Conservation (phyloP, 35 echinoderm and acorn worm species). For the Ophioderma brevispina region DNA sequence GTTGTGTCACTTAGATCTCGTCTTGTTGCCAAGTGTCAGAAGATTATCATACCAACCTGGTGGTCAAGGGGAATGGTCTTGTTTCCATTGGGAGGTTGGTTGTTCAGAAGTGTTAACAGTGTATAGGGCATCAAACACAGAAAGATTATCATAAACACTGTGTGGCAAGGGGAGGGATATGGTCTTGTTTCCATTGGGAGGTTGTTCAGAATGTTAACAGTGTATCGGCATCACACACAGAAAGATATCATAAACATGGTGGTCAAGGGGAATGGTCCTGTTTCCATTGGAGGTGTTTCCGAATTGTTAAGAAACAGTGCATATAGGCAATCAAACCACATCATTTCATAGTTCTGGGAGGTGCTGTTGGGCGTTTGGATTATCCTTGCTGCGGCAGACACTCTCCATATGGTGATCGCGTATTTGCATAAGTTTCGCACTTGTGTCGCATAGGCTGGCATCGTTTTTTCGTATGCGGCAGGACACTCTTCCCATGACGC, state of each 20-base stretch:
- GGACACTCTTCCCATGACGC: not conserved
- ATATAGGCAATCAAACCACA: no score
- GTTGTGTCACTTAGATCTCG: not conserved
- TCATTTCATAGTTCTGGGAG: not conserved
- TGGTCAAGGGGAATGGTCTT: not conserved
- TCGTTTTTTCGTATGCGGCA: not conserved
- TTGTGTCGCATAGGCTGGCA: not conserved
- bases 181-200: no score
- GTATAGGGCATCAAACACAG: no score
- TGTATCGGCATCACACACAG: not conserved
- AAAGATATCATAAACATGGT: no score
- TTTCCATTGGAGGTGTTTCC: no score
- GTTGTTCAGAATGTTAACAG: no score
- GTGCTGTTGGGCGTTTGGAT: not conserved
- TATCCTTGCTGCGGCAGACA: not conserved
- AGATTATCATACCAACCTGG: not conserved
- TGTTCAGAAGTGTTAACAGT: no score
- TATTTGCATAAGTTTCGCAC: not conserved
- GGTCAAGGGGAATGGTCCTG: no score
- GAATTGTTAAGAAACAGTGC: no score
- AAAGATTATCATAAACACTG: no score
- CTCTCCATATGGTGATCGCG: not conserved
- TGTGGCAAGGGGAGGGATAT: no score
- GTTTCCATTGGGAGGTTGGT: not conserved
- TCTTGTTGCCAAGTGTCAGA: not conserved